Percentiles rank a stretch among this genome's conserved stretches.
phyloP scores from a whole-genome alignment of 2,797 vertebrate species.

The Acipenser ruthenus region DNA sequence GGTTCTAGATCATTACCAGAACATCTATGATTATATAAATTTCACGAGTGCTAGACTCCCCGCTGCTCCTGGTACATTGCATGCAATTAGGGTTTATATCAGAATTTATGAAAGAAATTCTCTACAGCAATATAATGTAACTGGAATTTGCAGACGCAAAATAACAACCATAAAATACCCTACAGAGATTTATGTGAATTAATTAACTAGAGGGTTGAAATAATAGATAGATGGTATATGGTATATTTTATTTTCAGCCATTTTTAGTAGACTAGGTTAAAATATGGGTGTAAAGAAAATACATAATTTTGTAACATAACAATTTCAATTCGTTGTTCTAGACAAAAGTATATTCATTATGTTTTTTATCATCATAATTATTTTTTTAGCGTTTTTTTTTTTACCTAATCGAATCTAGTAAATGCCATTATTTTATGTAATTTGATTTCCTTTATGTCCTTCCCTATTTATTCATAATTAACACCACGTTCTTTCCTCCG shows the following conservation, averaged over 20 bases:
- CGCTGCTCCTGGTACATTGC: conserved; percentile 54
- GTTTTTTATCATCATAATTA: conserved; percentile 45
- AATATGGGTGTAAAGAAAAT: too few relatives aligned
- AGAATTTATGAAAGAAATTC: conserved; percentile 68
- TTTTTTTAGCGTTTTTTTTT: conserved; percentile 45
- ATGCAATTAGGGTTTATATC: conserved; percentile 69
- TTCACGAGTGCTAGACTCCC: conserved; percentile 62
- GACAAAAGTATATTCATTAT: conserved; percentile 27
- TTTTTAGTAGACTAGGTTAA: not conserved
- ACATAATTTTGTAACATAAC: too few relatives aligned
- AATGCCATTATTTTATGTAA: conserved; percentile 75
- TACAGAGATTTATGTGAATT: not conserved
- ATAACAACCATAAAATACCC: conserved; percentile 56
- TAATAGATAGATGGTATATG: too few relatives aligned
- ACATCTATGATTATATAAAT: conserved; percentile 53
- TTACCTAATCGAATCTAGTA: conserved; percentile 51
- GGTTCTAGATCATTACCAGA: conserved; percentile 45
- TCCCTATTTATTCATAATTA: conserved; percentile 72
- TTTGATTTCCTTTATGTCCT: conserved; percentile 67
- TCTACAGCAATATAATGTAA: conserved; percentile 62
- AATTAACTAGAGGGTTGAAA: too few relatives aligned
- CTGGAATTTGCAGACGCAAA: conserved; percentile 59
- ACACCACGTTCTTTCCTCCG: conserved; percentile 78
- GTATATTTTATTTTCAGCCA: not conserved
- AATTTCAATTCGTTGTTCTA: too few relatives aligned